These are phyloP conservation scores for Drosophila subobscura DNA, from an alignment of 1,140 invertebrate species.

Conservation along the genomic window DNA sequence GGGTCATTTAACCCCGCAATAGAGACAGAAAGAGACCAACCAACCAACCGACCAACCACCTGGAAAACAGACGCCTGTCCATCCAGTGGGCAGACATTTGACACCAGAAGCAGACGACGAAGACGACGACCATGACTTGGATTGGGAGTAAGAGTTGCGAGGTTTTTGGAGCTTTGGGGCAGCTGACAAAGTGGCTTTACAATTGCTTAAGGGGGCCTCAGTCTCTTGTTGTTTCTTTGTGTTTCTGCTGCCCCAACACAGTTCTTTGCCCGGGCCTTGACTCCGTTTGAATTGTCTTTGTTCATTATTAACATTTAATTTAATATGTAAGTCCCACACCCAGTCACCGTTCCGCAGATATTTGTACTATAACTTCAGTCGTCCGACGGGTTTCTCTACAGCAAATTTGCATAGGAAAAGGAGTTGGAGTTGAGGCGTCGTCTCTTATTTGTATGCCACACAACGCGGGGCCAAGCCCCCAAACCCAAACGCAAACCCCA, in stretches of 20 bases:
- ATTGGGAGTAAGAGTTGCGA: not conserved
- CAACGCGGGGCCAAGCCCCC: constrained; percentile 38
- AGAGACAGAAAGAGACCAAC: constrained; percentile 6
- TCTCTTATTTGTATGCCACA: constrained; percentile 67
- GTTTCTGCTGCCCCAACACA: constrained; percentile 14
- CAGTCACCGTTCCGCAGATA: not conserved
- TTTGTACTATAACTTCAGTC: constrained; percentile 18
- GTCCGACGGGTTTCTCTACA: constrained; percentile 20
- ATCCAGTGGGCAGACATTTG: constrained; percentile 59
- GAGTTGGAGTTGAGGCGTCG: constrained; percentile 14
- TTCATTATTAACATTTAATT: constrained; percentile 64
- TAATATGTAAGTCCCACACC: constrained; percentile 49
- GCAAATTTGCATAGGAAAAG: constrained; percentile 39
- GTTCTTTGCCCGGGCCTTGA: constrained; percentile 75
- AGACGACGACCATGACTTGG: not conserved
- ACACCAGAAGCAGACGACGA: constrained; percentile 42
- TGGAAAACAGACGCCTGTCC: constrained; percentile 10
- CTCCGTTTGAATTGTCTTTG: constrained; percentile 70
- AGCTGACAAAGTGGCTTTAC: constrained; percentile 35
- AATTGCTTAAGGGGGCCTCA: constrained; percentile 48
- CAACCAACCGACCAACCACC: constrained; percentile 47
- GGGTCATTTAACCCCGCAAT: constrained; percentile 39
- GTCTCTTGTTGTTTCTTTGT: constrained; percentile 40
- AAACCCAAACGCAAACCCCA: constrained; percentile 25
- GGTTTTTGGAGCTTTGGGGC: not conserved